Evolutionary conservation across 2,888 invertebrate genomes (phyloP), one percentile per base, ranked within the genome.

Genomic region (Lycocerus yunnanus): DNA sequence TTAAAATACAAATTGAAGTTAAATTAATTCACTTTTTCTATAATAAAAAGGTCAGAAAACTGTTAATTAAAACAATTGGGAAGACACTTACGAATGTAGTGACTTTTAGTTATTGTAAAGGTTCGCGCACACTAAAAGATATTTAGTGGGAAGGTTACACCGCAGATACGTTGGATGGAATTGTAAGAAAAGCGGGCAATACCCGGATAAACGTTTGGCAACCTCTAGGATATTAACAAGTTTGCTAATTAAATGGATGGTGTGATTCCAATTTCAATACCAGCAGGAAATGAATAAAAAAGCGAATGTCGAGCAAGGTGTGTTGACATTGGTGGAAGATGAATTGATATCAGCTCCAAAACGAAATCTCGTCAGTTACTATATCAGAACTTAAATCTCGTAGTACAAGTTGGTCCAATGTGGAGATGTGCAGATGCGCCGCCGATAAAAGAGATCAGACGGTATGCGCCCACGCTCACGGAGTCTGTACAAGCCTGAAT

Each of bases 361-460:
- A 43, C 13, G 66, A 76, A 73, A 70, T 67, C 71, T 67, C 16
- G 68, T 73, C 68, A 18, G 63, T 73, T 68, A 27, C 74, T 18
- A 21, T 75, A 76, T 76, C 73, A 71, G 66, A 70, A 63, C 60
- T 61, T 68, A 73, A 61, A 71, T 76, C 71, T 76, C 72, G 75
- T 78, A 78, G 71, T 76, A 78, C 74, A 75, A 75, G 76, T 74
- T 73, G 73, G 71, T 73, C 77, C 69, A 73, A 68, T 73, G 76
- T 73, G 73, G 72, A 74, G 78, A 80, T 78, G 77, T 77, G 80
- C 79, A 80, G 79, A 79, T 80, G 78, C 73, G 74, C 78, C 73
- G 74, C 78, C 79, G 81, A 81, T 81, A 81, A 80, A 80, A 74
- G 78, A 80, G 78, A 81, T 81, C 81, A 81, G 81, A 81, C 81